These are phyloP conservation scores for Ladona fulva DNA, from an alignment of 1,140 invertebrate species.

Conservation along the genomic window DNA sequence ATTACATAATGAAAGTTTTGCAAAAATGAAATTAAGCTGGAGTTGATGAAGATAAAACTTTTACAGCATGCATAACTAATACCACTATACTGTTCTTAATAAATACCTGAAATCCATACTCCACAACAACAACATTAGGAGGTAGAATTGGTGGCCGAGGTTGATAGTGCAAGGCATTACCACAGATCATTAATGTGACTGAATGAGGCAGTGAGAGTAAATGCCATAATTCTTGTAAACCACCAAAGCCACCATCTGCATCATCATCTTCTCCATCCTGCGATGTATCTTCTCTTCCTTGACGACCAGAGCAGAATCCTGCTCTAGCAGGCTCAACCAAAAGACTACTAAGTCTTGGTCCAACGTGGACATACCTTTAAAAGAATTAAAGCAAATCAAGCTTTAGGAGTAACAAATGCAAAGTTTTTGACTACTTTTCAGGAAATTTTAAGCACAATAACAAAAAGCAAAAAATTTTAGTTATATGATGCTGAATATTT, in stretches of 20 bases:
- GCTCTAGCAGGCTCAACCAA: constrained; percentile 32
- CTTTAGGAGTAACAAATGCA: no score
- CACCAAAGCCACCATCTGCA: constrained; percentile 31
- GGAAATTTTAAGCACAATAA: no score
- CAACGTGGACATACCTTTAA: constrained; percentile 50
- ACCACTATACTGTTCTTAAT: no score
- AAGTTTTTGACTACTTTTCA: no score
- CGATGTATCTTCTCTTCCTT: not conserved
- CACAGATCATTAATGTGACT: constrained; percentile 49
- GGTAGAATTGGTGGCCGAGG: constrained; percentile 40
- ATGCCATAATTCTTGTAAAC: constrained; percentile 41
- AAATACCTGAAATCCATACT: constrained; percentile 55
- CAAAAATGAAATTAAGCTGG: no score
- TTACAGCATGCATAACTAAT: no score
- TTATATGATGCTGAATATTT: no score
- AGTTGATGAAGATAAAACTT: no score
- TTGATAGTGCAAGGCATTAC: constrained; percentile 40
- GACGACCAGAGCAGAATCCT: not conserved
- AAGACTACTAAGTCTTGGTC: constrained; percentile 49
- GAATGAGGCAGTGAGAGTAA: constrained; percentile 43
- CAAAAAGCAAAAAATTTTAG: no score
- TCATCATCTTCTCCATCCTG: constrained; percentile 12
- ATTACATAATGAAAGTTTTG: no score
- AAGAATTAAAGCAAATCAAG: not conserved
- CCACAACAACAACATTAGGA: constrained; percentile 48